phyloP scores from a whole-genome alignment of 2,113 vertebrate species.

The Sphyrna mokarran region DNA sequence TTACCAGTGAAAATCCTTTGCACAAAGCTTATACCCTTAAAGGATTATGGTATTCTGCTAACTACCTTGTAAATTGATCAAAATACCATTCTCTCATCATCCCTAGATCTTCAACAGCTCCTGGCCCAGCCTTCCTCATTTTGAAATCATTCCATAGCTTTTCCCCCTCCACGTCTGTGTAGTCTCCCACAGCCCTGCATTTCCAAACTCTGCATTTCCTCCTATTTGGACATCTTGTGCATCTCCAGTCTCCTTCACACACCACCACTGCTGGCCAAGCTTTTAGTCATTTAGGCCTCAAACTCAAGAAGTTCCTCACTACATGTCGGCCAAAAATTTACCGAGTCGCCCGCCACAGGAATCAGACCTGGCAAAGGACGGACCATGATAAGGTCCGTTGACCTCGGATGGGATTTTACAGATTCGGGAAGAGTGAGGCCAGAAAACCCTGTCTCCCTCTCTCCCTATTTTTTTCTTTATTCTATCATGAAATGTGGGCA shows the following conservation, averaged over 20 bases:
- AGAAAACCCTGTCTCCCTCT: too few species aligned
- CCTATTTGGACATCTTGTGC: not conserved
- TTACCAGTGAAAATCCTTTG: not conserved
- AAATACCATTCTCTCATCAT: not conserved
- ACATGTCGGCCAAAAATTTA: not conserved
- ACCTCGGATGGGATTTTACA: too few species aligned
- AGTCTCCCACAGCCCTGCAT: not conserved
- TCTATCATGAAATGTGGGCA: too few species aligned
- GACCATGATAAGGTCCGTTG: too few species aligned
- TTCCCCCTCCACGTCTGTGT: too few species aligned
- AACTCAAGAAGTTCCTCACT: not conserved
- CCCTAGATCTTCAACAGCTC: not conserved
- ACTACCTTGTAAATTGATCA: not conserved
- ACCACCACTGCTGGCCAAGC: not conserved
- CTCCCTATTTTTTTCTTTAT: too few species aligned
- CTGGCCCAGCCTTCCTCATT: not conserved
- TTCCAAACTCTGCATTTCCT: not conserved
- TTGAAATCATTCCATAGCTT: too few species aligned
- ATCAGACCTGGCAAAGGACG: too few species aligned
- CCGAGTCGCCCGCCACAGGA: too few species aligned
- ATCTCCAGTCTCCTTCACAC: not conserved
- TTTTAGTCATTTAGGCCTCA: not conserved
- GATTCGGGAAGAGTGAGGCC: too few species aligned
- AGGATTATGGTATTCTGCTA: not conserved
- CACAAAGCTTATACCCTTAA: not conserved